phyloP scores from a whole-genome alignment of 2,797 vertebrate species.

The Manis javanica region DNA sequence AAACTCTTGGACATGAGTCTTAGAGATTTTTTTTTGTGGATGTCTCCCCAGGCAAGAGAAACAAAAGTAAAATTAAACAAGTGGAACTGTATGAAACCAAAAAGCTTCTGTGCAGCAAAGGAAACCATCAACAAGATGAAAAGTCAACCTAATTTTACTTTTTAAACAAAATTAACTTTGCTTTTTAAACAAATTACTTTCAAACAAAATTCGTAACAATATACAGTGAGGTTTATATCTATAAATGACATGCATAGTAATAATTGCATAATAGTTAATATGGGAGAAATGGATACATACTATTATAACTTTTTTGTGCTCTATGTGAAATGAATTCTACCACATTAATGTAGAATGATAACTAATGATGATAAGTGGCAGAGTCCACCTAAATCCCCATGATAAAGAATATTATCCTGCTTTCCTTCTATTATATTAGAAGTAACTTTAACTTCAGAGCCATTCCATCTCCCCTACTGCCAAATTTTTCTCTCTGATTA shows the following conservation, averaged over 20 bases:
- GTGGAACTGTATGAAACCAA: neutral
- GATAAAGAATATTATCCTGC: neutral
- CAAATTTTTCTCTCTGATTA: neutral
- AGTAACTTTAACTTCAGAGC: neutral
- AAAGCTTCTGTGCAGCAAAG: neutral
- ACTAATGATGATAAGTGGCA: neutral
- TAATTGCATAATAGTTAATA: neutral
- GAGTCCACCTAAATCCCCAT: neutral
- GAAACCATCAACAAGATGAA: neutral
- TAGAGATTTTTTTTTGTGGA: too few species aligned
- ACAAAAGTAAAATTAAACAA: neutral
- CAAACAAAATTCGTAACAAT: neutral
- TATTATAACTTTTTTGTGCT: neutral
- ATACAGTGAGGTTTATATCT: neutral
- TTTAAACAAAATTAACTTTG: neutral
- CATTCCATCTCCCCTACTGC: neutral
- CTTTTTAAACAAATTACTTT: neutral
- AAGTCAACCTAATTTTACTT: neutral
- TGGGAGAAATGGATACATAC: neutral
- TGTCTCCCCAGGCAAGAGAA: neutral
- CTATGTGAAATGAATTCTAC: neutral
- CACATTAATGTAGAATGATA: neutral
- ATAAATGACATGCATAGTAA: neutral
- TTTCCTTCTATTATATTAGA: neutral
- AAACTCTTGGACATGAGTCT: too few species aligned